Conservation (phyloP, 30 jellyfish, hydroid and myxozoan species). For the Pelagia noctiluca region DNA sequence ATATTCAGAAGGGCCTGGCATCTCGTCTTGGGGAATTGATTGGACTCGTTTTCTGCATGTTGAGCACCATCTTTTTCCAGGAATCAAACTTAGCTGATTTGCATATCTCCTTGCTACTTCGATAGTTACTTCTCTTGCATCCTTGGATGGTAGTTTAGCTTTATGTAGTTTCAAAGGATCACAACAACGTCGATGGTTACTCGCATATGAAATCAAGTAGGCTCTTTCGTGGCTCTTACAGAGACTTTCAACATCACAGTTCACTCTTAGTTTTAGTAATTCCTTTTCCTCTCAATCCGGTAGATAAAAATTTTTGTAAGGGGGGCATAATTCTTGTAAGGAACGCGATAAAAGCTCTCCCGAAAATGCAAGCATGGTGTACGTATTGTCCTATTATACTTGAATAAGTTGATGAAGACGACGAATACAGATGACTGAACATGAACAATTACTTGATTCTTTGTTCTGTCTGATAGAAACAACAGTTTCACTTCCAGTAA, state of each 20-base stretch:
- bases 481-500: too few species aligned
- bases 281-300: background rate
- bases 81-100: background rate
- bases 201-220: background rate
- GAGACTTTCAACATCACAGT: background rate
- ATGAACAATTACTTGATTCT: too few species aligned
- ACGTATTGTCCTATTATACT: too few species aligned
- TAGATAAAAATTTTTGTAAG: too few species aligned
- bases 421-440: too few species aligned
- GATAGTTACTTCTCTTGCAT: background rate
- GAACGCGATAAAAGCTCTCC: too few species aligned
- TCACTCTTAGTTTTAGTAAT: background rate
- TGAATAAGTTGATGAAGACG: too few species aligned
- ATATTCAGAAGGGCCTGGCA: too few species aligned
- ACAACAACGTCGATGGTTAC: conserved; percentile 5
- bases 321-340: too few species aligned
- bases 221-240: background rate
- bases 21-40: too few species aligned
- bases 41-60: conserved; percentile 4
- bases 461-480: too few species aligned
- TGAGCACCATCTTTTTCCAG: conserved; percentile 7
- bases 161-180: background rate
- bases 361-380: too few species aligned
- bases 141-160: background rate
- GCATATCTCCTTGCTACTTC: background rate